These are phyloP conservation scores for Drosophila formosana DNA, from an alignment of 2,888 invertebrate genomes.

Conservation along the genomic window DNA sequence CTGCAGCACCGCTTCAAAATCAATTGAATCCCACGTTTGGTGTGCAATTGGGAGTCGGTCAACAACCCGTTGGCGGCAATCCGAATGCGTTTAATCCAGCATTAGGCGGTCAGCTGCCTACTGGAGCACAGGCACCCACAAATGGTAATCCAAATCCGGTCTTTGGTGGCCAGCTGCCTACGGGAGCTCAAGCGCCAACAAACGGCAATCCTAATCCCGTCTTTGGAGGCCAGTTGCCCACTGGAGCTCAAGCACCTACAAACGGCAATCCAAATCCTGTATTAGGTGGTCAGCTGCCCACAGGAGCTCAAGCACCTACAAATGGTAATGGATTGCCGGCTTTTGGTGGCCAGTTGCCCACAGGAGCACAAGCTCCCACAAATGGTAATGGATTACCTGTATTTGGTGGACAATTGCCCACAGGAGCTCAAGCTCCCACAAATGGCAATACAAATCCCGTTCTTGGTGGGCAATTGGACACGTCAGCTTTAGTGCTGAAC, in stretches of 20 bases:
- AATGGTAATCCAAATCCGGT: neutral
- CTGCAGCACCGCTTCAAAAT: neutral
- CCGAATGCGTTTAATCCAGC: slow-evolving; percentile 2
- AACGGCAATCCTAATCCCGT: neutral
- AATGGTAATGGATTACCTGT: slow-evolving; percentile 3
- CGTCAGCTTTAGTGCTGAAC: slow-evolving; percentile 15
- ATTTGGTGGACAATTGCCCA: slow-evolving; percentile 23
- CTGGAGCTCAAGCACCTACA: slow-evolving; percentile 27
- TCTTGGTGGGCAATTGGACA: slow-evolving; percentile 10
- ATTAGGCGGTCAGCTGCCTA: neutral
- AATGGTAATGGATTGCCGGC: slow-evolving; percentile 2
- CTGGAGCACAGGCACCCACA: neutral
- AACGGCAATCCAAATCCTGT: slow-evolving; percentile 5
- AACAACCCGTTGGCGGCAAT: slow-evolving; percentile 13
- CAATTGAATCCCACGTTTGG: slow-evolving; percentile 32
- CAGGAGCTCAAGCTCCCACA: neutral
- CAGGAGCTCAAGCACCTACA: neutral
- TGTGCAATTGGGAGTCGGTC: slow-evolving; percentile 33
- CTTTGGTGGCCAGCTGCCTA: neutral
- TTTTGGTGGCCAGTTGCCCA: slow-evolving; percentile 13
- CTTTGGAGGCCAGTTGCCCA: slow-evolving; percentile 34
- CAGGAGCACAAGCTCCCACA: slow-evolving; percentile 1
- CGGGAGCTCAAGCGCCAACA: neutral
- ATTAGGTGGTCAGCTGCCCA: neutral
- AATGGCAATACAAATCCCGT: slow-evolving; percentile 11